Evolutionary conservation across 2,113 vertebrate genomes (phyloP).

Genomic region (Coregonus clupeaformis): DNA sequence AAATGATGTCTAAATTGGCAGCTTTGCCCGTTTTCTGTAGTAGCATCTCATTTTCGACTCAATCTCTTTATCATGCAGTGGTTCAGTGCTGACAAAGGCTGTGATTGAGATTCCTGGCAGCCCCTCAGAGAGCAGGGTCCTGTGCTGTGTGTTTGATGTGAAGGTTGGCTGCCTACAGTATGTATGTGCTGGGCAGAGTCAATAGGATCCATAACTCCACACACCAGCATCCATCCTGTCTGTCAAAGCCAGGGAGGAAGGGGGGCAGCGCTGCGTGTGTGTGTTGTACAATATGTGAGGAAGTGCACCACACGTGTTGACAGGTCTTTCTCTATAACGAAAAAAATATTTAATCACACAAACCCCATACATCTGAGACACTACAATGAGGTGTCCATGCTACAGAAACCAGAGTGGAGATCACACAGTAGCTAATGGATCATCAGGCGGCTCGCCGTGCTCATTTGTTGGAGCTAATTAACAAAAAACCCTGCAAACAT

Average conservation of each 20-base stretch:
- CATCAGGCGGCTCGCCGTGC: too few species aligned
- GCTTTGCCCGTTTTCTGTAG: slow-evolving; percentile 35
- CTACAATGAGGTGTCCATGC: too few species aligned
- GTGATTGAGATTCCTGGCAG: slow-evolving; percentile 23
- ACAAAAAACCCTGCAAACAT: neutral
- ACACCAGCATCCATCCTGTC: neutral
- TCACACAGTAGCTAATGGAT: too few species aligned
- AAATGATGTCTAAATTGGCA: slow-evolving; percentile 55
- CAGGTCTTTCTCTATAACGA: too few species aligned
- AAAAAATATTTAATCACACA: too few species aligned
- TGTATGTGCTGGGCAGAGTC: neutral
- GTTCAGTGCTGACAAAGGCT: neutral
- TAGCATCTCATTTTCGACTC: neutral
- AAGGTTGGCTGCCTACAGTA: neutral
- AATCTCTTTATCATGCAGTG: slow-evolving; percentile 26
- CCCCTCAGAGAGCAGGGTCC: neutral
- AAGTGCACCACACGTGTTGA: neutral
- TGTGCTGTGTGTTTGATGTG: slow-evolving; percentile 1
- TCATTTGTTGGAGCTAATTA: too few species aligned
- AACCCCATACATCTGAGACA: too few species aligned
- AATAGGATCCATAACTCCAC: neutral
- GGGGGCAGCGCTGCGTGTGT: too few species aligned
- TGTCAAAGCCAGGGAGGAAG: too few species aligned
- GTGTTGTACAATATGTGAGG: neutral
- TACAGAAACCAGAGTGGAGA: too few species aligned